Conservation (phyloP, 2,797 vertebrate genomes). For the Chromobotia macracanthus region DNA sequence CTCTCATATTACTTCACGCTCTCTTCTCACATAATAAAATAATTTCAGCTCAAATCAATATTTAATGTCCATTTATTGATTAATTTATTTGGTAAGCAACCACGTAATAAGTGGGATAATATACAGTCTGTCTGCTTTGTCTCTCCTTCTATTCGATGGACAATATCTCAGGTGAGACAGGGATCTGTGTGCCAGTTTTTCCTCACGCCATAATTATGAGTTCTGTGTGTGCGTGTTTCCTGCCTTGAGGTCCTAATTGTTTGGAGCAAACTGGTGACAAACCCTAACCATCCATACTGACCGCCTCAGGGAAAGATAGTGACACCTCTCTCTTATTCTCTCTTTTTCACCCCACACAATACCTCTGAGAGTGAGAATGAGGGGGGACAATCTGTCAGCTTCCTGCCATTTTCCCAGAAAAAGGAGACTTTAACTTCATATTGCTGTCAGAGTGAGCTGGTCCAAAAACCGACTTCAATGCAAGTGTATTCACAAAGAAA, state of each 20-base stretch:
- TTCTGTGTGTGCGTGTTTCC: not conserved
- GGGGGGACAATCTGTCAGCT: conserved; percentile 24
- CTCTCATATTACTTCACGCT: not conserved
- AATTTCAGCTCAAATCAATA: not conserved
- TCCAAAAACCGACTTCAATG: conserved; percentile 50
- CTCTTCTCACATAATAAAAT: conserved; percentile 1
- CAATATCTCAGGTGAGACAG: conserved; percentile 24
- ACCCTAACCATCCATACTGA: conserved; percentile 44
- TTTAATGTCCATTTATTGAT: conserved; percentile 8
- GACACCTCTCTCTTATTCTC: conserved; percentile 29
- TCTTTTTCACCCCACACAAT: conserved; percentile 39
- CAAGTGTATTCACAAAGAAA: conserved; percentile 47
- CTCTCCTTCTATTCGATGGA: not conserved
- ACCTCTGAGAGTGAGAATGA: conserved; percentile 34
- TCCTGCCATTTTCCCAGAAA: conserved; percentile 55
- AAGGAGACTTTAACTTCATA: conserved; percentile 45
- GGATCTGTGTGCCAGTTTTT: conserved; percentile 7
- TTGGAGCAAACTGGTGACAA: conserved; percentile 49
- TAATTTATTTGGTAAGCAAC: not conserved
- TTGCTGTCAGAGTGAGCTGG: conserved; percentile 39
- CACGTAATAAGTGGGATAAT: not conserved
- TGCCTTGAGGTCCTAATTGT: conserved; percentile 48
- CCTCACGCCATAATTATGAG: conserved; percentile 1
- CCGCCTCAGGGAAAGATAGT: conserved; percentile 44
- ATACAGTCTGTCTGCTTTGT: not conserved